A percentile compares a stretch with the other conserved stretches of the same genome.
phyloP scores from a whole-genome alignment of 2,797 vertebrate species.

The Astyanax mexicanus region DNA sequence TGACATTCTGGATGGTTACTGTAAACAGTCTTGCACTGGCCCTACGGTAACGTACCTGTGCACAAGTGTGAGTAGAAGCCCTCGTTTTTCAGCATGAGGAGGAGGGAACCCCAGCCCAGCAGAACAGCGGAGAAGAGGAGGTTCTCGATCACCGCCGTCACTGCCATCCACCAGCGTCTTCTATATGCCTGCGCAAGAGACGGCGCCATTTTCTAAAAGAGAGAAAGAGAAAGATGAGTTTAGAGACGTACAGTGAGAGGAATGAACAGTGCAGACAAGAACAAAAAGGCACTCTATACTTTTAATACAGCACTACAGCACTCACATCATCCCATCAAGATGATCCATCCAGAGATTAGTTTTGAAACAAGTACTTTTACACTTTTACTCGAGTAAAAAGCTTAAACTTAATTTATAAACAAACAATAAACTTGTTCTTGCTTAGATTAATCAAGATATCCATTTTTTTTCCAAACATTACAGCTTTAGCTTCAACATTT shows the following conservation, averaged over 20 bases:
- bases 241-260: not conserved
- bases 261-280: too few relatives aligned
- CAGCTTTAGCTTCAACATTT: too few relatives aligned
- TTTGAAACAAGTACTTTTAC: too few relatives aligned
- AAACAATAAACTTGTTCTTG: too few relatives aligned
- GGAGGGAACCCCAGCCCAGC: constrained; percentile 88
- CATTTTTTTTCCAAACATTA: too few relatives aligned
- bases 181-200: constrained; percentile 82
- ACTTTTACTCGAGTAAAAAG: too few relatives aligned
- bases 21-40: not conserved
- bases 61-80: constrained; percentile 89
- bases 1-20: not conserved
- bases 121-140: constrained; percentile 88
- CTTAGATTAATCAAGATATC: too few relatives aligned
- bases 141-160: constrained; percentile 85
- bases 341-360: too few relatives aligned
- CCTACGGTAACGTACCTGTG: constrained; percentile 64
- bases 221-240: not conserved
- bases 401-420: too few relatives aligned
- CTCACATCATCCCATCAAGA: too few relatives aligned
- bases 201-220: constrained; percentile 79
- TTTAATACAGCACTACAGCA: too few relatives aligned
- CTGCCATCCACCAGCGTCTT: constrained; percentile 89
- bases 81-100: constrained; percentile 89
- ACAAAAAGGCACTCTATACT: not conserved